phyloP scores from a whole-genome alignment of 2,888 invertebrate genomes.

The Alitta virens region DNA sequence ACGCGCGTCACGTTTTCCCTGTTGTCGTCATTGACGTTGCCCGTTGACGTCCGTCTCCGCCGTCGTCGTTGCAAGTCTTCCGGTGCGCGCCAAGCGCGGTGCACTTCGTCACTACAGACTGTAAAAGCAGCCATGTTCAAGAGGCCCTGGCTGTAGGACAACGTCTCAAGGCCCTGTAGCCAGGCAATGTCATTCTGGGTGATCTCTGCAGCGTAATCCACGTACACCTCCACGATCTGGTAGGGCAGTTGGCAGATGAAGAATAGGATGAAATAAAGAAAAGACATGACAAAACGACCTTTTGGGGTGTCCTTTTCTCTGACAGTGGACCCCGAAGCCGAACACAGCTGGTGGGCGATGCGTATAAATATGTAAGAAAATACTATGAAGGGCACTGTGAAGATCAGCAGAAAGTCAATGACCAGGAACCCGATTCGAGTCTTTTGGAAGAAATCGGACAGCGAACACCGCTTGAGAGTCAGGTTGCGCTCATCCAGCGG shows the following conservation, averaged over 20 bases:
- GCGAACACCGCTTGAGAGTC: slow-evolving; percentile 14
- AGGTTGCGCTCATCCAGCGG: neutral
- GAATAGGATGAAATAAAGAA: slow-evolving; percentile 11
- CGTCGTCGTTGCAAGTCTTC: neutral
- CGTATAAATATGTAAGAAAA: slow-evolving; percentile 5
- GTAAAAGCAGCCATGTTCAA: slow-evolving; percentile 18
- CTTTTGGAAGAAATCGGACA: slow-evolving; percentile 2
- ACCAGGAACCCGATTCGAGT: slow-evolving; percentile 10
- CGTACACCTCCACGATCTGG: slow-evolving; percentile 8
- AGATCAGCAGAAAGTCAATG: slow-evolving; percentile 16
- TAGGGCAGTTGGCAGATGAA: slow-evolving; percentile 21
- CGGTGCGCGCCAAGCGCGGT: neutral
- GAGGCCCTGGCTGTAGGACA: slow-evolving; percentile 18
- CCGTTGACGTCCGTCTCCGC: too few relatives aligned
- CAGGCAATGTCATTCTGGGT: neutral
- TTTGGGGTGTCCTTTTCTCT: neutral
- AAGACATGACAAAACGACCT: slow-evolving; percentile 9
- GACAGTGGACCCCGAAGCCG: neutral
- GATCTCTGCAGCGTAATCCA: neutral
- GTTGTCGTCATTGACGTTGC: too few relatives aligned
- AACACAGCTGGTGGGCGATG: neutral
- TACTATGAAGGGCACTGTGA: slow-evolving; percentile 9
- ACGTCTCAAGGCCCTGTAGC: slow-evolving; percentile 3
- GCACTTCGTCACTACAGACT: slow-evolving; percentile 8
- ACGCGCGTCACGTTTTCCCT: too few relatives aligned